Percentiles rank a stretch among this genome's conserved stretches.
Conservation (phyloP, 2,888 invertebrate species). For the Aquatica leii region DNA sequence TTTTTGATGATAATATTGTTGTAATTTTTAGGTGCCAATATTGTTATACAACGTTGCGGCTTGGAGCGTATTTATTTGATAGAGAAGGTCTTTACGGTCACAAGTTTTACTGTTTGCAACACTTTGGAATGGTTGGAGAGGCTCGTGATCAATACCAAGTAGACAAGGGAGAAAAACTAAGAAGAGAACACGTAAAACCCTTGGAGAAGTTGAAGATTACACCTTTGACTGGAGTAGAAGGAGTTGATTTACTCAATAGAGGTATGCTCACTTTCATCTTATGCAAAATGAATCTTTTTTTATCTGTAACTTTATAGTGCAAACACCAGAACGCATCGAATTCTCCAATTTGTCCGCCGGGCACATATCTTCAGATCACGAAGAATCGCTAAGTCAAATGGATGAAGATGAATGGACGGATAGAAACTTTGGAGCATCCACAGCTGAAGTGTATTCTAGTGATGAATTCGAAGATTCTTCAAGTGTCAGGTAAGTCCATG, state of each 20-base stretch:
- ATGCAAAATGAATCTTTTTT: not conserved
- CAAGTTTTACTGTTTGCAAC: constrained; percentile 79
- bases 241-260: constrained; percentile 63
- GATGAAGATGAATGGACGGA: constrained; percentile 97
- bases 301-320: constrained; percentile 60
- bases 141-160: constrained; percentile 49
- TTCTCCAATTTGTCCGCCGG: constrained; percentile 75
- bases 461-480: constrained; percentile 72
- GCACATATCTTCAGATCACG: constrained; percentile 67
- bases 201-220: constrained; percentile 63
- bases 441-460: constrained; percentile 67
- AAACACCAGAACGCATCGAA: constrained; percentile 82
- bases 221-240: constrained; percentile 60
- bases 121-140: constrained; percentile 72
- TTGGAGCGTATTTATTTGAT: constrained; percentile 80
- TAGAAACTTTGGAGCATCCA: constrained; percentile 85
- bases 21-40: constrained; percentile 82
- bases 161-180: constrained; percentile 41
- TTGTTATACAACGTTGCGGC: constrained; percentile 83
- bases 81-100: constrained; percentile 72
- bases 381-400: constrained; percentile 77
- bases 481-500: constrained; percentile 60
- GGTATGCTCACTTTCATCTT: too few species aligned
- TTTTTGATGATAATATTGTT: not conserved
- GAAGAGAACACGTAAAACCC: constrained; percentile 41